These are phyloP conservation scores for Parasteatoda lunata DNA, from an alignment of 2,888 invertebrate species.

Conservation along the genomic window DNA sequence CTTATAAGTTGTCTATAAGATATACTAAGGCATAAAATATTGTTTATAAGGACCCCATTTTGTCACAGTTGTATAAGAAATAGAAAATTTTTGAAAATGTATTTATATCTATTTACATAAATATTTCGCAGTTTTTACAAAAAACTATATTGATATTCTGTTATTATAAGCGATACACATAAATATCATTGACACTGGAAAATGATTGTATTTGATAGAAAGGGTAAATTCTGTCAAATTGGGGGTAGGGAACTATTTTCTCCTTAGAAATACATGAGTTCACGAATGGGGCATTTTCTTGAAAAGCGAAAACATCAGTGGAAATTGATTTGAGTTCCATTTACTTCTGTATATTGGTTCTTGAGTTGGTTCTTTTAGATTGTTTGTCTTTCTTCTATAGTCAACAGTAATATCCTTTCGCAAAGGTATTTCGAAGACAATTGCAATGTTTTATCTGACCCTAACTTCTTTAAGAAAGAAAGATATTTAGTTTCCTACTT, in stretches of 20 bases:
- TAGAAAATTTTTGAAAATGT: too few relatives aligned
- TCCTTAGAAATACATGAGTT: slow-evolving; percentile 37
- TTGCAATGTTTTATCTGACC: slow-evolving; percentile 64
- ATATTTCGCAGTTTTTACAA: too few relatives aligned
- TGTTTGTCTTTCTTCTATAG: slow-evolving; percentile 67
- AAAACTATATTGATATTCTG: too few relatives aligned
- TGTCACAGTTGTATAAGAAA: too few relatives aligned
- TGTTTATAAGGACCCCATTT: too few relatives aligned
- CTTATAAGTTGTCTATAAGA: too few relatives aligned
- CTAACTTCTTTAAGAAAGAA: slow-evolving; percentile 55
- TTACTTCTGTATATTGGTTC: slow-evolving; percentile 66
- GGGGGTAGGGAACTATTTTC: slow-evolving; percentile 1
- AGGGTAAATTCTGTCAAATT: slow-evolving; percentile 29
- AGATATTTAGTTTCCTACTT: slow-evolving; percentile 25
- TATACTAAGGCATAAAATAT: too few relatives aligned
- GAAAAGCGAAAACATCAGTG: slow-evolving; percentile 55
- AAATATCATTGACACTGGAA: slow-evolving; percentile 15
- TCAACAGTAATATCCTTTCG: slow-evolving; percentile 65
- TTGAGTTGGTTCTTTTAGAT: slow-evolving; percentile 49
- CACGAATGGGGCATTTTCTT: slow-evolving; percentile 22
- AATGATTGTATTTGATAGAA: slow-evolving; percentile 27
- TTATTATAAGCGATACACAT: neutral
- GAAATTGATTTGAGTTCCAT: slow-evolving; percentile 67
- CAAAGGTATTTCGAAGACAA: slow-evolving; percentile 62
- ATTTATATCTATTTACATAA: too few relatives aligned